Percentiles rank a stretch among this genome's conserved stretches.
Evolutionary conservation across 2,797 vertebrate genomes (phyloP).

Genomic region (Myotis vivesi): DNA sequence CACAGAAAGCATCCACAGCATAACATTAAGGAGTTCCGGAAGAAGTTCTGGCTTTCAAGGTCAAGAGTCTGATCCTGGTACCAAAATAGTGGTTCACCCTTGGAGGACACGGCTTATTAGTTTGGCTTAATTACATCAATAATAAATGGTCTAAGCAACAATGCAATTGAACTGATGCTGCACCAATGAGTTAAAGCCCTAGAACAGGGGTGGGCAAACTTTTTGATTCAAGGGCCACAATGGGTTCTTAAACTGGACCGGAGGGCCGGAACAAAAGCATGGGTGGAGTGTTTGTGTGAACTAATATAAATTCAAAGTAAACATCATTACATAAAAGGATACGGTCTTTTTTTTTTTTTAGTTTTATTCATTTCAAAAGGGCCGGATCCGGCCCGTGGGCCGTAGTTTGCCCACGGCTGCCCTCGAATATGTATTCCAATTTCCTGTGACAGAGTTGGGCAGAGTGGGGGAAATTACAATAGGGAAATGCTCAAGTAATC

Average conservation of each 20-base stretch:
- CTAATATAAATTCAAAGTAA: too few relatives aligned
- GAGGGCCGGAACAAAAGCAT: too few relatives aligned
- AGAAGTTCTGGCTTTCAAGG: background rate
- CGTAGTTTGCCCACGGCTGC: too few relatives aligned
- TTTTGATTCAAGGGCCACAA: too few relatives aligned
- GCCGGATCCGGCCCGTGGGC: too few relatives aligned
- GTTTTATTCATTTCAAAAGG: too few relatives aligned
- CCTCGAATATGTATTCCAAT: background rate
- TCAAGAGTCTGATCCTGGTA: background rate
- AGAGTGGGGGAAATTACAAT: background rate
- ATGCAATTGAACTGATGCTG: background rate
- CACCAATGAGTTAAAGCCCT: background rate
- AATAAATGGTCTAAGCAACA: slow-evolving; percentile 1
- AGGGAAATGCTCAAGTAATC: background rate
- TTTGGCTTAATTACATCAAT: background rate
- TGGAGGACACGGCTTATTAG: background rate
- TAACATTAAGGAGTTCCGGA: background rate
- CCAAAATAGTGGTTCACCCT: background rate
- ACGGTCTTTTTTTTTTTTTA: too few relatives aligned
- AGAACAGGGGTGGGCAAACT: too few relatives aligned
- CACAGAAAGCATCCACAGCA: background rate
- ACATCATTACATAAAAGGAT: too few relatives aligned
- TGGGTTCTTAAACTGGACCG: too few relatives aligned
- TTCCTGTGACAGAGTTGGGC: background rate
- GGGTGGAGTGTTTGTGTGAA: too few relatives aligned